A percentile compares a stretch with the other conserved stretches of the same genome.
These are phyloP conservation scores for Lithophane semibrunnea DNA, from an alignment of 2,888 invertebrate genomes.

Conservation along the genomic window DNA sequence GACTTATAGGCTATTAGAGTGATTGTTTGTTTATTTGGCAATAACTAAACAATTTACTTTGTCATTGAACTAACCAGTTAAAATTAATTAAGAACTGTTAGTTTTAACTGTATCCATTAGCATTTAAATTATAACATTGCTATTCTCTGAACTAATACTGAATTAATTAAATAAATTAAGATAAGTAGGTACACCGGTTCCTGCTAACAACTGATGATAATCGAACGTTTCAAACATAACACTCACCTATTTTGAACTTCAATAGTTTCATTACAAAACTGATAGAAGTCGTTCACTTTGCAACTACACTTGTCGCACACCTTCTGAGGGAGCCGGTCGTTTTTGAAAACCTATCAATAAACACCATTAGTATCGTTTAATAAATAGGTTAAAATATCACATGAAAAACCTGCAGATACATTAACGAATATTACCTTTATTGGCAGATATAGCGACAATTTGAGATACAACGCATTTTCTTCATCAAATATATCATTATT, in stretches of 20 bases:
- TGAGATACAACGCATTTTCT: slow-evolving; percentile 92
- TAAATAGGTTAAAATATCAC: slow-evolving; percentile 68
- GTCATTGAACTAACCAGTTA: slow-evolving; percentile 7
- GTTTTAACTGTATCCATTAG: slow-evolving; percentile 8
- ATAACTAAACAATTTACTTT: slow-evolving; percentile 10
- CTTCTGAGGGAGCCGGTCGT: slow-evolving; percentile 93
- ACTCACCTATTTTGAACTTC: slow-evolving; percentile 92
- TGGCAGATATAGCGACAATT: slow-evolving; percentile 93
- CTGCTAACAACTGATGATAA: slow-evolving; percentile 31
- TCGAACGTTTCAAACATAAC: slow-evolving; percentile 31
- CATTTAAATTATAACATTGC: slow-evolving; percentile 9
- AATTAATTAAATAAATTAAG: slow-evolving; percentile 44
- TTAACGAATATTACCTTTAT: slow-evolving; percentile 91
- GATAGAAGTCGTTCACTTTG: slow-evolving; percentile 93
- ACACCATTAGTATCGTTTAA: slow-evolving; percentile 45
- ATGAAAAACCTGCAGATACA: slow-evolving; percentile 50
- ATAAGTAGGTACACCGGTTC: slow-evolving; percentile 47
- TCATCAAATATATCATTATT: slow-evolving; percentile 93
- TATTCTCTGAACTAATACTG: slow-evolving; percentile 6
- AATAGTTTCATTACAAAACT: slow-evolving; percentile 93
- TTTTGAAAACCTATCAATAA: slow-evolving; percentile 90
- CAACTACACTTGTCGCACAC: slow-evolving; percentile 93
- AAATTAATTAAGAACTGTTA: not conserved
- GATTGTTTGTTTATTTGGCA: slow-evolving; percentile 16
- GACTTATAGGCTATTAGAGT: not conserved